Conservation (phyloP, 2,888 invertebrate species). For the Lordiphosa fenestrarum region DNA sequence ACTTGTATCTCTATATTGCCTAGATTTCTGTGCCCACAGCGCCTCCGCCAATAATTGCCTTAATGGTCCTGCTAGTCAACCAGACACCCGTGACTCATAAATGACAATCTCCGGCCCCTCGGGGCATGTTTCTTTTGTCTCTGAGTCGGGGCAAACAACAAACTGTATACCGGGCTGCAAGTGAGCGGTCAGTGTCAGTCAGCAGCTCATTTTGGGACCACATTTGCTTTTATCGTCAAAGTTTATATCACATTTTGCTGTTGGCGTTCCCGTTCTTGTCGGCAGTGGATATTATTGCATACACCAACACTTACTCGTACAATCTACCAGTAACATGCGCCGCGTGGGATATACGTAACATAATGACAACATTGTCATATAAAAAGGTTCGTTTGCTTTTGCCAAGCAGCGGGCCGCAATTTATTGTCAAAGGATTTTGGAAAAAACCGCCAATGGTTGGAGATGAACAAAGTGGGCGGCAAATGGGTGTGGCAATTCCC, state of each 20-base stretch:
- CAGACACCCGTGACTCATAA: background rate
- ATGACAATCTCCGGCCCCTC: no score
- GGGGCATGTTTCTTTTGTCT: no score
- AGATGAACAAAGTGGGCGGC: no score
- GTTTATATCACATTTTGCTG: conserved; percentile 38
- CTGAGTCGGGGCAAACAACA: background rate
- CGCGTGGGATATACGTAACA: conserved; percentile 42
- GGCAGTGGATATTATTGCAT: no score
- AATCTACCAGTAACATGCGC: no score
- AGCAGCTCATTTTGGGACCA: conserved; percentile 24
- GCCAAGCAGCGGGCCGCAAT: conserved; percentile 31
- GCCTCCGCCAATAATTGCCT: no score
- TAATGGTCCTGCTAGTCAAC: no score
- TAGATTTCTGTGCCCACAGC: no score
- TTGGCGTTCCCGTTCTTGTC: background rate
- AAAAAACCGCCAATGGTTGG: background rate
- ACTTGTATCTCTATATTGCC: no score
- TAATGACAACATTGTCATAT: conserved; percentile 52
- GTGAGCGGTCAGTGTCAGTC: background rate
- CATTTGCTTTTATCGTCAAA: conserved; percentile 56
- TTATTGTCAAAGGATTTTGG: conserved; percentile 37
- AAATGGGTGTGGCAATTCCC: no score
- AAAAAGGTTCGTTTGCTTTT: conserved; percentile 55
- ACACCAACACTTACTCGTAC: no score
- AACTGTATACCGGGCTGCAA: background rate